Conservation (phyloP, 2,888 invertebrate species). For the Andrena minutula region DNA sequence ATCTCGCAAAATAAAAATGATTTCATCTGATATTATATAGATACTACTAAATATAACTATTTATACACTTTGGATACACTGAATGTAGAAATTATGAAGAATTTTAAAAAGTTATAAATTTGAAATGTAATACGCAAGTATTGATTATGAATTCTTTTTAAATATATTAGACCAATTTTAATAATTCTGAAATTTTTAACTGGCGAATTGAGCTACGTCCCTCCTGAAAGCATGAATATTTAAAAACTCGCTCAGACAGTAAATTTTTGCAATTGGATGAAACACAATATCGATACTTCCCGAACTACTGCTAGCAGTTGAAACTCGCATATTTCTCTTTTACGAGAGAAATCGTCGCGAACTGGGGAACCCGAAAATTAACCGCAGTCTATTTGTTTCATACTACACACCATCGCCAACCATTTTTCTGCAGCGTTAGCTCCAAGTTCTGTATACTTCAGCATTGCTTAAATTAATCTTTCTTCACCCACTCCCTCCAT, state of each 20-base stretch:
- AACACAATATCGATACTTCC: neutral
- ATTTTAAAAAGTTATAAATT: too few species aligned
- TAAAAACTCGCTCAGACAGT: neutral
- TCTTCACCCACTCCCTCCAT: too few species aligned
- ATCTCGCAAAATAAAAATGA: neutral
- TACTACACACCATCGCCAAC: neutral
- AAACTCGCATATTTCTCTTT: slow-evolving; percentile 9
- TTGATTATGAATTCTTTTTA: too few species aligned
- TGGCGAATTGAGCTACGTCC: neutral
- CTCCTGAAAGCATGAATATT: slow-evolving; percentile 30
- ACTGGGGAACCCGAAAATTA: neutral
- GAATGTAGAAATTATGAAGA: too few species aligned
- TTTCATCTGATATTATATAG: neutral
- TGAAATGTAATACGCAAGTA: too few species aligned
- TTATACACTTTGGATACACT: too few species aligned
- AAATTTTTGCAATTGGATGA: neutral
- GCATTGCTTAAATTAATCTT: too few species aligned
- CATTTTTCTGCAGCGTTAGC: neutral
- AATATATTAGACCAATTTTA: too few species aligned
- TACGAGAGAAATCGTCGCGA: neutral
- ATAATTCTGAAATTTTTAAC: neutral
- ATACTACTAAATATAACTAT: neutral
- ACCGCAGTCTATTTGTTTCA: slow-evolving; percentile 2
- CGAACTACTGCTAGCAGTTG: neutral
- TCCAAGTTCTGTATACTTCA: too few species aligned